These are phyloP conservation scores for Sturmia bella DNA, from an alignment of 2,888 invertebrate species.

Conservation along the genomic window DNA sequence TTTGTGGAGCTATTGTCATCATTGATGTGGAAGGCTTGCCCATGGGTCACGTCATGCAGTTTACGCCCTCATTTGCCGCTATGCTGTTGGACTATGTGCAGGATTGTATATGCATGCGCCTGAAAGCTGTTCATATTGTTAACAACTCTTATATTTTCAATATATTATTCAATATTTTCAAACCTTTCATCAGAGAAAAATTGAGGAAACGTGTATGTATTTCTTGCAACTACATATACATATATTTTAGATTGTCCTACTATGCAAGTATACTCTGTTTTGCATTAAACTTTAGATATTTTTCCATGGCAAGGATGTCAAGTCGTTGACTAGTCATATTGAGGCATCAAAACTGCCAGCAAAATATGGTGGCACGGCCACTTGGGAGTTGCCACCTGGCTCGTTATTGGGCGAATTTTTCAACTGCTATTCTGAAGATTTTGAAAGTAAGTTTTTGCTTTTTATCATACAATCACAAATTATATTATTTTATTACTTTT, in stretches of 20 bases:
- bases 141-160: conserved; percentile 94
- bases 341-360: conserved; percentile 84
- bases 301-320: conserved; percentile 88
- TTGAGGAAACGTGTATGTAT: conserved; percentile 87
- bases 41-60: conserved; percentile 88
- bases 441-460: conserved; percentile 84
- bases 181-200: conserved; percentile 93
- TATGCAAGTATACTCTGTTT: too few species aligned
- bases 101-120: conserved; percentile 90
- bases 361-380: conserved; percentile 86
- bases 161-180: conserved; percentile 92
- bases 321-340: conserved; percentile 84
- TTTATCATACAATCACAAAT: background rate
- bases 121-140: conserved; percentile 93
- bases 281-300: conserved; percentile 83
- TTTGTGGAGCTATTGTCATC: conserved; percentile 88
- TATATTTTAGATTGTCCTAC: background rate
- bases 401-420: conserved; percentile 86
- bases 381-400: conserved; percentile 84
- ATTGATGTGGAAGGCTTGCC: conserved; percentile 90
- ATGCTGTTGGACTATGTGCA: conserved; percentile 88
- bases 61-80: conserved; percentile 89
- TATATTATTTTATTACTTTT: background rate
- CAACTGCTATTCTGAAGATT: conserved; percentile 86
- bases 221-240: background rate